Percentiles rank a stretch among this genome's conserved stretches.
These are phyloP conservation scores for Thomomys bottae DNA, from an alignment of 2,113 vertebrate species.

Conservation along the genomic window DNA sequence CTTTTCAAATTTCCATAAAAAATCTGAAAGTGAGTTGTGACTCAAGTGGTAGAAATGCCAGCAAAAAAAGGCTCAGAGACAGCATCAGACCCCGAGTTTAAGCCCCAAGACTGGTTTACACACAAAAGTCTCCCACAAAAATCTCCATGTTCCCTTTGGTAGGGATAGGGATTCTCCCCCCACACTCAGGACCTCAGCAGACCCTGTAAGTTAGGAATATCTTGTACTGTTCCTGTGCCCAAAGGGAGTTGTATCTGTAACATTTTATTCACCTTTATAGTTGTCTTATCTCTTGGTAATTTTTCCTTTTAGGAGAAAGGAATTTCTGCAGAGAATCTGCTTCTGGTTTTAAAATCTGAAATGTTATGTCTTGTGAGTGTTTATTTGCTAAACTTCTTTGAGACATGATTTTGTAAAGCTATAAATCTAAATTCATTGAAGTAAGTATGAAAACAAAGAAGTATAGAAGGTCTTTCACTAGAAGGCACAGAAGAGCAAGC, in stretches of 20 bases:
- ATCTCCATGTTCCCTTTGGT: neutral
- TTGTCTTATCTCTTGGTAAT: neutral
- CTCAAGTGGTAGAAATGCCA: neutral
- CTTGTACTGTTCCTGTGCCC: neutral
- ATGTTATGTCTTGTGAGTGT: neutral
- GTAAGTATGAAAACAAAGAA: neutral
- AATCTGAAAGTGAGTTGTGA: too few relatives aligned
- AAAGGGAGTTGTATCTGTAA: neutral
- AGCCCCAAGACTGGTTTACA: neutral
- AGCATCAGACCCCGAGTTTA: neutral
- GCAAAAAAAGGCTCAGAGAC: too few relatives aligned
- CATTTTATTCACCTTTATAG: neutral
- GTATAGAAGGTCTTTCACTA: neutral
- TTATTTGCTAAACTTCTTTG: neutral
- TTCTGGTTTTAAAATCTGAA: constrained; percentile 15
- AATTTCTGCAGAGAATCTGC: neutral
- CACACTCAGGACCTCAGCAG: neutral
- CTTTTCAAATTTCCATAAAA: too few relatives aligned
- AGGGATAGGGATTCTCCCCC: too few relatives aligned
- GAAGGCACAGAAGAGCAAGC: neutral
- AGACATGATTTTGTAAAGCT: neutral
- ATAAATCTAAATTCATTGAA: neutral
- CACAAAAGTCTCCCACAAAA: too few relatives aligned
- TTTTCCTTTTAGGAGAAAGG: neutral
- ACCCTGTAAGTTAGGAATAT: fast-evolving